Base-by-base conservation (phyloP, 2,113 vertebrate genomes). In the Scatophagus argus region DNA sequence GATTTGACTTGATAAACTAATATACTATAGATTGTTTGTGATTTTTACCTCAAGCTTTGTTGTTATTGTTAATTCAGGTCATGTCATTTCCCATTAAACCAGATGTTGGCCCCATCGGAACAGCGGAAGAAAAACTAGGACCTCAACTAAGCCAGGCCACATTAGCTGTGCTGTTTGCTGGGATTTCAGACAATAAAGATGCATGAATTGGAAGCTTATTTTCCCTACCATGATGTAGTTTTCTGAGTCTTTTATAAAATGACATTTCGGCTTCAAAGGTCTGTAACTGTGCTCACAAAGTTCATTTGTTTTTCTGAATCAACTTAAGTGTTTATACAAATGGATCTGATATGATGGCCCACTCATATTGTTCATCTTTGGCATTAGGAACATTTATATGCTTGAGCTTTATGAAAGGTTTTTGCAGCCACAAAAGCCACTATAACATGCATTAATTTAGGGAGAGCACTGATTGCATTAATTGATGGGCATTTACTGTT, bases 251-350 rank as follows among this genome's bases (percentile, higher is more conserved):
- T 21, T 23, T n/a, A 9, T 14, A 9, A 47, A 46, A 74, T 69
- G 32, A n/a, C 43, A 69, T 74, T 74, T 64, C 6, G n/a, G 32
- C 43, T 77, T 77, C 67, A 81, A 63, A 77, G 73, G 60, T 63
- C 51, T 59, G 43, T 12, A 27, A 38, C 25, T 38, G 11, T 8
- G n/a, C 39, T 75, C 17, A 27, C 17, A 43, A 5, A 6, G 29
- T 23, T 32, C 9, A 11, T 17, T 39, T 66, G 27, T 9, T 25
- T 7, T 34, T 44, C 39, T 56, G 9, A 72, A 49, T 51, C 51
- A 51, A 5, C 46, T 23, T 8, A 56, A 13, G 23, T 19, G 27
- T 31, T 73, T 69, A 41, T 27, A 72, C 36, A 36, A 49, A 59
- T 34, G 8, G 63, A 70, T 68, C 52, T 66, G 52, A 41, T 29